phyloP scores from a whole-genome alignment of 2,888 invertebrate genomes.

The Sarcophaga carnaria region DNA sequence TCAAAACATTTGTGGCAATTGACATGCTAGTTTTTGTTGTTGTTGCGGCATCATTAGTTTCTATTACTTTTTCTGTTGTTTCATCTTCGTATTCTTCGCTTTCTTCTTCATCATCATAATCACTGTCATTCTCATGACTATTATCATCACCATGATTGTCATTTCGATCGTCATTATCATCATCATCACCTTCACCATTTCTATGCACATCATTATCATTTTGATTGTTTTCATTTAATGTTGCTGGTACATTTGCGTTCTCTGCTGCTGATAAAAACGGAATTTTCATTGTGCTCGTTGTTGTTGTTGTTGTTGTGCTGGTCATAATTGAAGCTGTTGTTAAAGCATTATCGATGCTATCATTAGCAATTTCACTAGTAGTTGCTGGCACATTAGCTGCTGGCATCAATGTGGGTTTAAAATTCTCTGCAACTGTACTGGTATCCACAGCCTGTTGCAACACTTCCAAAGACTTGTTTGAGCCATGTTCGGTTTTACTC shows the following conservation, averaged over 20 bases:
- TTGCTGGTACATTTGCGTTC: constrained; percentile 24
- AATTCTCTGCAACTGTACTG: constrained; percentile 21
- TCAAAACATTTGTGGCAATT: not conserved
- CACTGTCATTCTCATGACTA: constrained; percentile 69
- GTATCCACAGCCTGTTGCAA: not conserved
- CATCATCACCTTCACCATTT: constrained; percentile 13
- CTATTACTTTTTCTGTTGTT: constrained; percentile 52
- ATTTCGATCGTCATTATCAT: not conserved
- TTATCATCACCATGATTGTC: constrained; percentile 50
- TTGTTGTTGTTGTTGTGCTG: constrained; percentile 48
- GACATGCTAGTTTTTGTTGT: not conserved
- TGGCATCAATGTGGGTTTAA: constrained; percentile 21
- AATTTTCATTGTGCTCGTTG: constrained; percentile 39
- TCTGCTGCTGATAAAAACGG: not conserved
- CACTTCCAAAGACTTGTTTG: constrained; percentile 8
- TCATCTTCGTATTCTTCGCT: constrained; percentile 67
- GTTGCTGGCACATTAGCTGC: not conserved
- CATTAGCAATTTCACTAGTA: constrained; percentile 25
- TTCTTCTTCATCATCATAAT: constrained; percentile 60
- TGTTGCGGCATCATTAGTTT: constrained; percentile 45
- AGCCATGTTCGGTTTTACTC: constrained; percentile 6
- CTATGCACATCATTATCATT: constrained; percentile 11
- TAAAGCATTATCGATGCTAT: constrained; percentile 65
- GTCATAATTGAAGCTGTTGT: constrained; percentile 72
- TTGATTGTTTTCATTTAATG: constrained; percentile 24